Evolutionary conservation across 1,140 invertebrate species (phyloP), one percentile per base, ranked within the genome.

Genomic region (Magallana gigas): DNA sequence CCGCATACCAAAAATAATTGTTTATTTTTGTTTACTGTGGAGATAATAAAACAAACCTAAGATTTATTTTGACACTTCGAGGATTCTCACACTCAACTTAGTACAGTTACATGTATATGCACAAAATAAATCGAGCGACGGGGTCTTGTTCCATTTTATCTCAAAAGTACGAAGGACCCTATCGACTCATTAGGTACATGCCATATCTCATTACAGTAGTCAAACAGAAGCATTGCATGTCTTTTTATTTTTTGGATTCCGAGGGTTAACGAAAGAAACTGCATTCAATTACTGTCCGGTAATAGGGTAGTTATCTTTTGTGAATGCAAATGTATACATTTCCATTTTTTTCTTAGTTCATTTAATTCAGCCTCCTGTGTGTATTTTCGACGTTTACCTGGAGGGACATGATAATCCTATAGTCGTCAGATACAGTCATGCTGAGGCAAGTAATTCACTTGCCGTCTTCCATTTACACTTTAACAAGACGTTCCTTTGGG

Each of bases 401-500:
- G 23, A 29, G 68, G 11, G 68, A 76, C 23, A 29, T 8, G 23
- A 29, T 18, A 36, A 23, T 9, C 18, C 8, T 29, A 29, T 29
- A 36, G 68, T 36, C 36, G 29, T 76, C 8, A 76, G 18, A 36
- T 9, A 11, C 12, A 18, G 36, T 12, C 68, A 76, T 29, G 68
- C 23, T 12, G 23, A 76, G 68, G 36, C 23, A 8, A 11, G 68
- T 23, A 76, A 29, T 76, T 29, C 23, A 76, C 18, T 29, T 29
- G 18, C 68, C 68, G 36, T 76, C n/a, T 9, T 29, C 68, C 9
- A 71, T 71, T 71, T 60, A 16, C 68, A 1, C 8, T 76, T 12
- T 76, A 29, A 76, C 23, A 76, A 76, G 23, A 36, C 23, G 68
- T 76, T 76, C 68, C 68, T 76, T 76, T 76, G 29, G 68, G 68